Percentiles rank a stretch among this genome's conserved stretches.
phyloP scores from a whole-genome alignment of 1,140 invertebrate species.

The Leptinotarsa undecemlineata region DNA sequence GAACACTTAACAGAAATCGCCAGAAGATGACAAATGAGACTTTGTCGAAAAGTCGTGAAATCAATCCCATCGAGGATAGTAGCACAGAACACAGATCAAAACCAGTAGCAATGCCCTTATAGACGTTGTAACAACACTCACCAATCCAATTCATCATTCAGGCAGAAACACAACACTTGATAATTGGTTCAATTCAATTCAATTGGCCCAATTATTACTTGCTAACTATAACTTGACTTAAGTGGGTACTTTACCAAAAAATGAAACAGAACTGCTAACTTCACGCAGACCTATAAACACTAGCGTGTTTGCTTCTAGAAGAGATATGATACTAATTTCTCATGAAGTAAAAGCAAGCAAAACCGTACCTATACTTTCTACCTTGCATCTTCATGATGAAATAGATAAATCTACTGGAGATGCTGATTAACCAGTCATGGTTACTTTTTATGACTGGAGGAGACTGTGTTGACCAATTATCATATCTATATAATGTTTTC shows the following conservation, averaged over 20 bases:
- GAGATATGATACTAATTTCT: background rate
- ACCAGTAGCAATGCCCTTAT: background rate
- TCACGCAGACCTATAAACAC: background rate
- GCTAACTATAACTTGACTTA: conserved; percentile 24
- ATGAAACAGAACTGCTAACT: conserved; percentile 22
- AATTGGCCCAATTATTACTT: conserved; percentile 18
- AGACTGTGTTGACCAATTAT: conserved; percentile 8
- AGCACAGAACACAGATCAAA: too few species aligned
- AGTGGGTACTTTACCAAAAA: conserved; percentile 29
- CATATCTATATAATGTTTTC: background rate
- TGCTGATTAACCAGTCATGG: background rate
- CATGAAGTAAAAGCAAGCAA: background rate
- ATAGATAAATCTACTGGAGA: background rate
- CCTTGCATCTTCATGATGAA: background rate
- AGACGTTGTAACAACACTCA: conserved; percentile 20
- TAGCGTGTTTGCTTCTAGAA: background rate
- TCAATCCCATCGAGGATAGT: conserved; percentile 11
- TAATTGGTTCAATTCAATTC: background rate
- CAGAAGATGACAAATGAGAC: too few species aligned
- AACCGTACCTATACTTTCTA: background rate
- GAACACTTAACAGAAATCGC: too few species aligned
- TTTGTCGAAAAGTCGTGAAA: too few species aligned
- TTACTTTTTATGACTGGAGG: background rate
- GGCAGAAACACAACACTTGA: conserved; percentile 28
- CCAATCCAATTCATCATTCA: conserved; percentile 23